Percentiles rank a stretch among this genome's conserved stretches.
phyloP scores from a whole-genome alignment of 2,797 vertebrate genomes.

The Nyctibius grandis region DNA sequence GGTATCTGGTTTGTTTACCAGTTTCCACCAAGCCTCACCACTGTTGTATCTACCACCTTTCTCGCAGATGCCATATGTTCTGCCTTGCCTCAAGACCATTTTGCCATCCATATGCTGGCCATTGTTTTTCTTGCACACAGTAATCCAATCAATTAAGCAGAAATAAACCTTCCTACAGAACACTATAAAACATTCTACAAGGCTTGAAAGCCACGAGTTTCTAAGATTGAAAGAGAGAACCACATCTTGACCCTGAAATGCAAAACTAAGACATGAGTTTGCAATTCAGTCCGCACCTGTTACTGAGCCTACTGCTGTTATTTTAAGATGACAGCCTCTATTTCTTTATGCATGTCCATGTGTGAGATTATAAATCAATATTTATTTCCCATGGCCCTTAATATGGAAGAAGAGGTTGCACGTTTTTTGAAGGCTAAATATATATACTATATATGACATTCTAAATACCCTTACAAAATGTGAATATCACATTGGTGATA shows the following conservation, averaged over 20 bases:
- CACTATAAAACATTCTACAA: background rate
- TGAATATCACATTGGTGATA: too few relatives aligned
- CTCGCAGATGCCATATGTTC: background rate
- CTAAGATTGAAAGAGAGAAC: conserved; percentile 46
- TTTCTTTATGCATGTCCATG: background rate
- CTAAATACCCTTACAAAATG: background rate
- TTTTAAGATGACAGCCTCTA: background rate
- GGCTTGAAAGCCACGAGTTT: conserved; percentile 14
- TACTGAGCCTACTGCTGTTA: background rate
- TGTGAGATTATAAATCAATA: background rate
- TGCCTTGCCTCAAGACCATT: background rate
- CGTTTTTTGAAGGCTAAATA: background rate
- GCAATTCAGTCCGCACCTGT: background rate
- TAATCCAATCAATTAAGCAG: conserved; percentile 31
- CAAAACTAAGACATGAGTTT: conserved; percentile 11
- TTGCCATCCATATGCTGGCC: background rate
- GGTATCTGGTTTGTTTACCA: background rate
- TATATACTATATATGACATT: background rate
- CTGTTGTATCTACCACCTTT: background rate
- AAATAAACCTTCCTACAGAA: conserved; percentile 42
- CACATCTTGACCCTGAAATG: background rate
- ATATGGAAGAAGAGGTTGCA: background rate
- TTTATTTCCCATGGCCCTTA: background rate
- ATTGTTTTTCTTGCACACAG: background rate
- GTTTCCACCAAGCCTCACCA: background rate